These are phyloP conservation scores for Drosophila paulistorum DNA, from an alignment of 1,140 invertebrate species.

Conservation along the genomic window DNA sequence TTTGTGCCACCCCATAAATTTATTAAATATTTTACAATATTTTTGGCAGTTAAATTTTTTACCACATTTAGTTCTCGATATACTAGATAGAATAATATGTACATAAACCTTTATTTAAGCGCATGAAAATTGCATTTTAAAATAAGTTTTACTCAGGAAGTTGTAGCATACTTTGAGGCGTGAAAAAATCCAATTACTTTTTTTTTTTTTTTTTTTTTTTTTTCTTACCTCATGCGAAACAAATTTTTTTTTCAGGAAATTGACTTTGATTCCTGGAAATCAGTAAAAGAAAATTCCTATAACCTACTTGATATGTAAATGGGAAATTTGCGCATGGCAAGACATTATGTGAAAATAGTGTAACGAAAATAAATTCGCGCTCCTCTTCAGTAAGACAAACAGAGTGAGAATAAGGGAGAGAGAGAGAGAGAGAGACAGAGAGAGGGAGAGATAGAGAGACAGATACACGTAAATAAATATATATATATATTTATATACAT, in stretches of 20 bases:
- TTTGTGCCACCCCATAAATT: too few species aligned
- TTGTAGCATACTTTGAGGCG: conserved; percentile 3
- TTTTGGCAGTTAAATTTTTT: too few species aligned
- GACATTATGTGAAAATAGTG: conserved; percentile 29
- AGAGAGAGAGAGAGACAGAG: neutral
- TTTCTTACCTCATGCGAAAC: neutral
- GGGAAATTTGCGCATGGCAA: conserved; percentile 22
- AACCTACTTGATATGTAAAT: conserved; percentile 31
- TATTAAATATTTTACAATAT: too few species aligned
- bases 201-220: neutral
- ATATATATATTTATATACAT: neutral
- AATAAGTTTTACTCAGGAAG: neutral
- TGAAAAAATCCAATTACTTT: conserved; percentile 7
- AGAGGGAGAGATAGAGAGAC: neutral
- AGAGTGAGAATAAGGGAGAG: neutral
- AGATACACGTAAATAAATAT: conserved; percentile 12
- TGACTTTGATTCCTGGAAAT: conserved; percentile 8
- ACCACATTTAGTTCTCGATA: too few species aligned
- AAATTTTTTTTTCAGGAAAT: neutral
- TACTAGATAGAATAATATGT: too few species aligned
- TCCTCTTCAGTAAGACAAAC: neutral
- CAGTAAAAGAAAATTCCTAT: conserved; percentile 11
- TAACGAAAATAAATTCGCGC: conserved; percentile 12
- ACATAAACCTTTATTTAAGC: neutral
- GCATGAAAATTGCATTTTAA: neutral